Conservation (phyloP, 2,888 invertebrate species). For the Anticlea derivata region DNA sequence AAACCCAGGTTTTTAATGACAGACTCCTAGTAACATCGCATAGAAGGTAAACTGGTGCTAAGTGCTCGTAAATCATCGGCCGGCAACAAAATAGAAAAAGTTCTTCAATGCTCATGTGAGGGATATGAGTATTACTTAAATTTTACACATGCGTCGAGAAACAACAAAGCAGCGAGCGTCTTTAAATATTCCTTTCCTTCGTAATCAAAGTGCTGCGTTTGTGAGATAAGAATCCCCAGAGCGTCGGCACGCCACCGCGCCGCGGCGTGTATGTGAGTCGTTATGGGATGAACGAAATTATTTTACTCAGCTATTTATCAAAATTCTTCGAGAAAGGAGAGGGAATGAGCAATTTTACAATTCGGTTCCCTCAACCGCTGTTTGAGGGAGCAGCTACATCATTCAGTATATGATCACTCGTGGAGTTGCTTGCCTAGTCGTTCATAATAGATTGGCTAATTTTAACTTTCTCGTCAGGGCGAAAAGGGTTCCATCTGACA, state of each 20-base stretch:
- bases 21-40: no score
- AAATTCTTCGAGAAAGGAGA: constrained; percentile 60
- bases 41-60: no score
- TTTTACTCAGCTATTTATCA: constrained; percentile 76
- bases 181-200: constrained; percentile 79
- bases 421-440: no score
- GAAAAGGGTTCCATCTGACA: no score
- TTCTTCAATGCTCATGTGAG: constrained; percentile 47
- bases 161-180: constrained; percentile 70
- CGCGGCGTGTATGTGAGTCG: constrained; percentile 60
- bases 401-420: no score
- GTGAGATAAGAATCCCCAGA: constrained; percentile 77
- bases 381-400: constrained; percentile 11
- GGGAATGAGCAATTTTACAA: constrained; percentile 55
- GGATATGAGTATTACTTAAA: constrained; percentile 51
- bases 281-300: constrained; percentile 68
- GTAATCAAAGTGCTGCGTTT: constrained; percentile 81
- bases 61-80: no score
- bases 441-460: no score
- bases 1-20: no score
- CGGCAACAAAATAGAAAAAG: constrained; percentile 40
- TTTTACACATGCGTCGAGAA: constrained; percentile 70
- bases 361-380: constrained; percentile 40
- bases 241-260: constrained; percentile 56
- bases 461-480: no score